Conservation (phyloP, 2,888 invertebrate genomes). For the Acanthosoma haemorrhoidale region DNA sequence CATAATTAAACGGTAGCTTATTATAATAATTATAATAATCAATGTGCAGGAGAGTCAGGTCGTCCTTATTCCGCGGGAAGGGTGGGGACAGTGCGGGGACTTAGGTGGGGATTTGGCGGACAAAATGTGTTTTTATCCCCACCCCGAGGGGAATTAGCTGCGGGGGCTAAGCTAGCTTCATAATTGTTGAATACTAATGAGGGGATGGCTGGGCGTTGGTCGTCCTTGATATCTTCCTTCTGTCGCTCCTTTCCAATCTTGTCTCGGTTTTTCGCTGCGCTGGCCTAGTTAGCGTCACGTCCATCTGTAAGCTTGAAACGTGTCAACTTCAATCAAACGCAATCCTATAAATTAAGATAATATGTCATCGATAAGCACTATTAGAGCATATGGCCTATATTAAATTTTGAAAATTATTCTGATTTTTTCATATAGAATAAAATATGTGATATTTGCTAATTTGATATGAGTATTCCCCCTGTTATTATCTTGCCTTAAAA, state of each 20-base stretch:
- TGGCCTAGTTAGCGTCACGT: too few relatives aligned
- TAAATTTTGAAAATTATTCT: too few relatives aligned
- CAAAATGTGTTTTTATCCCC: background rate
- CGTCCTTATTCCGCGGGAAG: background rate
- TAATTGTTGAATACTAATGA: constrained; percentile 6
- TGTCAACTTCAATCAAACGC: too few relatives aligned
- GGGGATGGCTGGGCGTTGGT: constrained; percentile 14
- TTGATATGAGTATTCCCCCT: too few relatives aligned
- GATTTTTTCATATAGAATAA: too few relatives aligned
- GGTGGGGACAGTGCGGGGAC: background rate
- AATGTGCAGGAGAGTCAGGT: background rate
- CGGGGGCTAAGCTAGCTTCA: background rate
- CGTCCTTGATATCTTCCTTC: constrained; percentile 10
- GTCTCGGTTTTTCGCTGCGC: background rate
- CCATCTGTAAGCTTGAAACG: too few relatives aligned
- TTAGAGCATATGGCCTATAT: too few relatives aligned
- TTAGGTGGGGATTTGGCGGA: background rate
- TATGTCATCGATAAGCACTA: too few relatives aligned
- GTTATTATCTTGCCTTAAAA: too few relatives aligned
- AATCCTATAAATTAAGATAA: too few relatives aligned
- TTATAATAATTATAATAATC: constrained; percentile 20
- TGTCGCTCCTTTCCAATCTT: constrained; percentile 10
- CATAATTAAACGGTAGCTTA: constrained; percentile 23
- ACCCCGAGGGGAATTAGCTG: background rate
- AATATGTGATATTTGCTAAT: too few relatives aligned